Conservation (phyloP, 1,140 invertebrate species). For the Coelopa frigida region DNA sequence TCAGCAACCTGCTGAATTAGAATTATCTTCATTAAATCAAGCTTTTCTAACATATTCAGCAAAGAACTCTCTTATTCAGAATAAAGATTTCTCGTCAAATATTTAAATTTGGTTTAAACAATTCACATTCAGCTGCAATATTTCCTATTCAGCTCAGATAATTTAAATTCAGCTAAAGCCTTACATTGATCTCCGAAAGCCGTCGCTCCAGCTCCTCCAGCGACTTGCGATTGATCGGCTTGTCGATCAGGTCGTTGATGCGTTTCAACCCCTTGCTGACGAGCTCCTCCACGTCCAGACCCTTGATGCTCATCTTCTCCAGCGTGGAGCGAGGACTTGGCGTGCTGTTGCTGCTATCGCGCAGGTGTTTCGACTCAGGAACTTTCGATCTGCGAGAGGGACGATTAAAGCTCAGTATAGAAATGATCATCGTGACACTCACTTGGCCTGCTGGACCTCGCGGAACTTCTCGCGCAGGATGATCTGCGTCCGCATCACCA, state of each 20-base stretch:
- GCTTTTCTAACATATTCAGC: too few species aligned
- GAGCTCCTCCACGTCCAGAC: constrained; percentile 35
- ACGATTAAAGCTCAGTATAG: not conserved
- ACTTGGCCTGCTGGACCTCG: constrained; percentile 42
- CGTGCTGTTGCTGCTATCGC: not conserved
- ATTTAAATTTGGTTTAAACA: too few species aligned
- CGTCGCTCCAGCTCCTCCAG: constrained; percentile 34
- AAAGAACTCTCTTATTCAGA: too few species aligned
- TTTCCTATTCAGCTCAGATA: too few species aligned
- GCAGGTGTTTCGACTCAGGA: constrained; percentile 10
- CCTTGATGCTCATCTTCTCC: constrained; percentile 23
- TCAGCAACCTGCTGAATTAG: too few species aligned
- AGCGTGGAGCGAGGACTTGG: constrained; percentile 17
- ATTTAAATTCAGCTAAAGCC: too few species aligned
- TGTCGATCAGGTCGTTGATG: constrained; percentile 41
- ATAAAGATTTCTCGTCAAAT: too few species aligned
- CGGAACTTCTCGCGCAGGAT: constrained; percentile 40
- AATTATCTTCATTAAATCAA: too few species aligned
- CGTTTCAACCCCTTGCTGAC: constrained; percentile 37
- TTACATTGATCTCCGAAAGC: constrained; percentile 40
- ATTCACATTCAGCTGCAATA: too few species aligned
- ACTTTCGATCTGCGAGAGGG: constrained; percentile 25
- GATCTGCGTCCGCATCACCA: constrained; percentile 39
- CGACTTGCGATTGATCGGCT: constrained; percentile 35
- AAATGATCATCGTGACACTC: not conserved